Percentiles rank a stretch among this genome's conserved stretches.
These are phyloP conservation scores for Aricia agestis DNA, from an alignment of 1,140 invertebrate species.

Conservation along the genomic window DNA sequence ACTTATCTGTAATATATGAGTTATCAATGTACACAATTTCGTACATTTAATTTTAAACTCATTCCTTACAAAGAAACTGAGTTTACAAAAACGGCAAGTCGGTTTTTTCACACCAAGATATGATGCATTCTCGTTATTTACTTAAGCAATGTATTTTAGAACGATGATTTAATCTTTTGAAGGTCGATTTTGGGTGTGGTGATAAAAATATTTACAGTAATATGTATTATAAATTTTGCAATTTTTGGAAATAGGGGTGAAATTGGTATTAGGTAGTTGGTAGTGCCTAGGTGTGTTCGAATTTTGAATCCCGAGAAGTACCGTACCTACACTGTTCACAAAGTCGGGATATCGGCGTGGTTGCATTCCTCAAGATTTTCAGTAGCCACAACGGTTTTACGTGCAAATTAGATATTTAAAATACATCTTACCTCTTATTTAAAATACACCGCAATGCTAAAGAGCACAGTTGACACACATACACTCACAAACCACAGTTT, in stretches of 20 bases:
- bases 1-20: neutral
- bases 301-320: neutral
- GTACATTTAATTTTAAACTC: neutral
- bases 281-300: neutral
- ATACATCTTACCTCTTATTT: constrained; percentile 32
- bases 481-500: constrained; percentile 38
- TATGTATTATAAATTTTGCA: neutral
- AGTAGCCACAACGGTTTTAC: neutral
- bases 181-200: constrained; percentile 13
- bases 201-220: constrained; percentile 3
- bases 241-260: neutral
- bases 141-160: neutral
- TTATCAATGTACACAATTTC: neutral
- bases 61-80: neutral
- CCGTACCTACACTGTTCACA: too few relatives aligned
- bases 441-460: constrained; percentile 28
- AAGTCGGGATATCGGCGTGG: too few relatives aligned
- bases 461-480: constrained; percentile 36
- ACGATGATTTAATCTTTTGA: constrained; percentile 11
- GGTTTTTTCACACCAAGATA: neutral
- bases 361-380: neutral
- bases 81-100: neutral
- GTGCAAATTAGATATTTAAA: neutral
- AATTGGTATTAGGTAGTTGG: neutral
- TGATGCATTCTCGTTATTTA: neutral